Conservation (phyloP, 2,113 vertebrate species). For the Isichthys henryi region DNA sequence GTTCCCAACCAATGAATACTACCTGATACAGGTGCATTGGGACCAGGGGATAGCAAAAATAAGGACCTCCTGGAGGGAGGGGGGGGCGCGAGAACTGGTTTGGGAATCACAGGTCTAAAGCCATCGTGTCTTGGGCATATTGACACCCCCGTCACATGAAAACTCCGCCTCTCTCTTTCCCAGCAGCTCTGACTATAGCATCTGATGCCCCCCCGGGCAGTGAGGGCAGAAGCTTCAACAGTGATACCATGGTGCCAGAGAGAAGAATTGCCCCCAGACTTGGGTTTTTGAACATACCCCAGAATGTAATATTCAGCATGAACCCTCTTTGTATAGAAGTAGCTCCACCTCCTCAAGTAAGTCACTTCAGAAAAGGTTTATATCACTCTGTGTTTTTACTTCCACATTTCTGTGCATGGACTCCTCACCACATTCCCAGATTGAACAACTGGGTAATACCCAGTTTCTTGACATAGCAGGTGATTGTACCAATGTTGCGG, state of each 20-base stretch:
- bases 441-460: not conserved
- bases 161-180: not conserved
- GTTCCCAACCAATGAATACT: not conserved
- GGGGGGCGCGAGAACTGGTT: not conserved
- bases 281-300: not conserved
- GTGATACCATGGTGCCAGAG: not conserved
- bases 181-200: not conserved
- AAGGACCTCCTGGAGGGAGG: not conserved
- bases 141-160: not conserved
- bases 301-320: not conserved
- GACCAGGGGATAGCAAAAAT: not conserved
- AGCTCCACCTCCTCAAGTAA: not conserved
- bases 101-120: not conserved
- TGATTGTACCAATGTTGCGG: not conserved
- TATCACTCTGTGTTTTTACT: not conserved
- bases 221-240: not conserved
- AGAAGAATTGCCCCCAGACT: not conserved
- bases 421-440: not conserved
- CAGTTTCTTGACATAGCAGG: not conserved
- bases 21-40: not conserved
- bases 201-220: not conserved
- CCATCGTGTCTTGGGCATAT: not conserved
- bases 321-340: not conserved
- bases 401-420: not conserved
- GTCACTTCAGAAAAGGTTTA: not conserved